phyloP scores from a whole-genome alignment of 2,888 invertebrate genomes.

The Arrhopalites spinosus region DNA sequence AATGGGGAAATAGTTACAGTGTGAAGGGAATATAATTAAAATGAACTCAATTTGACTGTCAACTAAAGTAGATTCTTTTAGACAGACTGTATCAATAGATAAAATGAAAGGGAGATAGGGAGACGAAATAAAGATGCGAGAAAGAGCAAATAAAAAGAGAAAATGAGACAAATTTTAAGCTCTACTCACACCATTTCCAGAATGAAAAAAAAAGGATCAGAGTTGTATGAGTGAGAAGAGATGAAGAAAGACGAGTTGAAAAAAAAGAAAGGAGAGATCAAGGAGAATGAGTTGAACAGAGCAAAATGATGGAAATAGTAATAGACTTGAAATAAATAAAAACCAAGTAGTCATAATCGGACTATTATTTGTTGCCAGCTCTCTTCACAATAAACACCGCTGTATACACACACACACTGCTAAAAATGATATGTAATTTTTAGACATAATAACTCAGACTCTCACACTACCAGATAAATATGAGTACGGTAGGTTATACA shows the following conservation, averaged over 20 bases:
- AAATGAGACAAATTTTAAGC: neutral
- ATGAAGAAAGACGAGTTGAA: neutral
- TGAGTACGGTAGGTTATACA: neutral
- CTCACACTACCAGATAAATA: neutral
- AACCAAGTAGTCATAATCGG: slow-evolving; percentile 44
- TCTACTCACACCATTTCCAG: no score
- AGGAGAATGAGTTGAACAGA: slow-evolving; percentile 6
- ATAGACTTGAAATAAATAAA: slow-evolving; percentile 17
- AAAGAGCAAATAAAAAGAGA: neutral
- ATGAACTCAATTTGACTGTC: neutral
- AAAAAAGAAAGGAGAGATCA: neutral
- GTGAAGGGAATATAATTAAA: neutral
- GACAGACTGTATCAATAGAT: neutral
- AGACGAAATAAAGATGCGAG: neutral
- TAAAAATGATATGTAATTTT: neutral
- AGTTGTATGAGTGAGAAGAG: neutral
- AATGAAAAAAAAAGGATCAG: no score
- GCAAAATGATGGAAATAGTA: neutral
- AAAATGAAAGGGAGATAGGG: neutral
- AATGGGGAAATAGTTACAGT: neutral
- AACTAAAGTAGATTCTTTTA: neutral
- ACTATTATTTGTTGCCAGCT: slow-evolving; percentile 41
- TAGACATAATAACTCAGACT: neutral
- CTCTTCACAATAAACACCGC: slow-evolving; percentile 14
- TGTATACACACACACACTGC: neutral